Base-by-base conservation (phyloP, 2,888 invertebrate species). In the Caenorhabditis parvicauda region DNA sequence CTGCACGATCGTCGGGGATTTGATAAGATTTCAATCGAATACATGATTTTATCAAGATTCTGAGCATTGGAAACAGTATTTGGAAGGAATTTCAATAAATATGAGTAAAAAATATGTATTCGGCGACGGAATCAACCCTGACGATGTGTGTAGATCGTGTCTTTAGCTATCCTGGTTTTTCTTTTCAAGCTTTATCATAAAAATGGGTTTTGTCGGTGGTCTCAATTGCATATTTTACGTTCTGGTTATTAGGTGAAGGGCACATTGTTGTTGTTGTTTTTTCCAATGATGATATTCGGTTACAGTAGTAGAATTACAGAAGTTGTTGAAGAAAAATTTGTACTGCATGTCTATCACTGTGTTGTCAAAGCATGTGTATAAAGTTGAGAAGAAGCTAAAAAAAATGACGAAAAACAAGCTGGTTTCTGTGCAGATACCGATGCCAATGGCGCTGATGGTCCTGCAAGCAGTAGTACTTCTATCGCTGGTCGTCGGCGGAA, bases 381-480 rank as follows among this genome's bases (percentile, higher is more conserved):
- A 12, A 32, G 38, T 49, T 17, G 27, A 32, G 21, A 39, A 41
- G 24, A 21, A 38, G 22, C n/a, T 17, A 27, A 14, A n/a, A 41
- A 43, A 43, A 25, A 43, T 27, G 6, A 9, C 5, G 14, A 17
- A 42, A 42, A 42, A 19, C 9, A 19, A 17, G 24, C 6, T 17
- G 17, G 17, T 32, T 6, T 7, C 12, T 57, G 50, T 57, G 3
- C 64, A 72, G 72, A 72, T 72, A 49, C 59, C 68, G 22, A 59
- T 72, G 49, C 70, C 72, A 32, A 57, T 59, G 19, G 55, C 57
- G 32, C 56, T 72, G 46, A 57, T 72, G 62, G 56, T 55, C 28
- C 27, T 64, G 7, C 72, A 72, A 63, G 50, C 52, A 42, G 28
- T 43, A n/a, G 66, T 72, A 35, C 44, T 68, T 28, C 37, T 60